Conservation (phyloP, 2,797 vertebrate genomes). For the Molothrus ater region DNA sequence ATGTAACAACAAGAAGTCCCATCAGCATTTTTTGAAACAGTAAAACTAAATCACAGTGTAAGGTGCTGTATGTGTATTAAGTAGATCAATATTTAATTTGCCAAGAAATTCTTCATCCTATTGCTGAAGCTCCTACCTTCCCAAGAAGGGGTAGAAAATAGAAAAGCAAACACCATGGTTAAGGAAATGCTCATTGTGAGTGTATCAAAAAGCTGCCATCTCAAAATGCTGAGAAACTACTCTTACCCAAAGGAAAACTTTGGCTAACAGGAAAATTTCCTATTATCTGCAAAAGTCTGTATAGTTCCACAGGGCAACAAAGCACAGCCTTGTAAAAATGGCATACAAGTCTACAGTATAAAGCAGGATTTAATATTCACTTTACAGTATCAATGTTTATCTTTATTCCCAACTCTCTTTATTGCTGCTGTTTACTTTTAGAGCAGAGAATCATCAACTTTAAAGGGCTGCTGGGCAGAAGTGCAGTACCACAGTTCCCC, state of each 20-base stretch:
- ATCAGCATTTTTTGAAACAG: neutral
- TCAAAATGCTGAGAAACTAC: neutral
- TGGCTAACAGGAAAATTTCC: neutral
- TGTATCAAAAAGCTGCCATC: neutral
- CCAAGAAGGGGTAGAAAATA: neutral
- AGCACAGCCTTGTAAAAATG: neutral
- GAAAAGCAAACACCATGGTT: neutral
- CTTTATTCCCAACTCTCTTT: neutral
- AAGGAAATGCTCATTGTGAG: neutral
- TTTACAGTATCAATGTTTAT: neutral
- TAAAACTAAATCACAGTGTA: neutral
- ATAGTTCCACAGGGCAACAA: neutral
- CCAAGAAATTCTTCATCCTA: neutral
- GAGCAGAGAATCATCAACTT: neutral
- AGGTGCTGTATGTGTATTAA: neutral
- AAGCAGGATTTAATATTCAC: neutral
- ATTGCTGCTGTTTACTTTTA: neutral
- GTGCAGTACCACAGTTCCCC: neutral
- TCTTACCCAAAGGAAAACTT: neutral
- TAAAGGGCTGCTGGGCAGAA: fast-evolving
- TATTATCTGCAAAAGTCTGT: neutral
- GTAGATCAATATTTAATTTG: neutral
- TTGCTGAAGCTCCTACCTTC: neutral
- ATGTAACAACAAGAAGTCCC: neutral
- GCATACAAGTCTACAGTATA: neutral